Evolutionary conservation across 2,797 vertebrate species (phyloP).

Genomic region (Lycodopsis pacificus): DNA sequence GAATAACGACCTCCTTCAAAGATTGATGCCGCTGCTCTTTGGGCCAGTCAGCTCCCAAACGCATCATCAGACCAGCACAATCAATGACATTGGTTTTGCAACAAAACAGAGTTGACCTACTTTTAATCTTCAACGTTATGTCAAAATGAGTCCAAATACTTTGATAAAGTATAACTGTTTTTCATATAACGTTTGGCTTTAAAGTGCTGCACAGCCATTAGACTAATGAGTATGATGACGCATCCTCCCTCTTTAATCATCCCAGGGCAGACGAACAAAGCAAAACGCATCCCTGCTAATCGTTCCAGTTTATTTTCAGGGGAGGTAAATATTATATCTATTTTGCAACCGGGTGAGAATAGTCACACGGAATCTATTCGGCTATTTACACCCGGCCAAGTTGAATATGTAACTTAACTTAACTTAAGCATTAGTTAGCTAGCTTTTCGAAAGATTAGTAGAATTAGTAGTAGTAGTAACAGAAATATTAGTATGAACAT

Average conservation of each 20-base stretch:
- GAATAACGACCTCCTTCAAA: background rate
- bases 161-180: background rate
- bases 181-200: background rate
- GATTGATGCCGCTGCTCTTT: background rate
- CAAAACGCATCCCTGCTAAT: background rate
- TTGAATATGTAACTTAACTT: background rate
- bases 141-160: background rate
- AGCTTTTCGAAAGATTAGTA: background rate
- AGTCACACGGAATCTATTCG: background rate
- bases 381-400: background rate
- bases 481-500: background rate
- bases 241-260: background rate
- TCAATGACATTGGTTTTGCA: background rate
- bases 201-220: background rate
- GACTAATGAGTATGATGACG: background rate
- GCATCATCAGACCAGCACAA: background rate
- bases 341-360: background rate
- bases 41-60: slow-evolving; percentile 4
- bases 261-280: background rate
- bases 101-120: background rate
- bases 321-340: background rate
- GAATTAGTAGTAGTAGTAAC: background rate
- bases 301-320: background rate
- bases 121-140: slow-evolving; percentile 2
- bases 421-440: too few relatives aligned